phyloP scores from a whole-genome alignment of 2,888 invertebrate genomes.

The Trissoscelio sp. region DNA sequence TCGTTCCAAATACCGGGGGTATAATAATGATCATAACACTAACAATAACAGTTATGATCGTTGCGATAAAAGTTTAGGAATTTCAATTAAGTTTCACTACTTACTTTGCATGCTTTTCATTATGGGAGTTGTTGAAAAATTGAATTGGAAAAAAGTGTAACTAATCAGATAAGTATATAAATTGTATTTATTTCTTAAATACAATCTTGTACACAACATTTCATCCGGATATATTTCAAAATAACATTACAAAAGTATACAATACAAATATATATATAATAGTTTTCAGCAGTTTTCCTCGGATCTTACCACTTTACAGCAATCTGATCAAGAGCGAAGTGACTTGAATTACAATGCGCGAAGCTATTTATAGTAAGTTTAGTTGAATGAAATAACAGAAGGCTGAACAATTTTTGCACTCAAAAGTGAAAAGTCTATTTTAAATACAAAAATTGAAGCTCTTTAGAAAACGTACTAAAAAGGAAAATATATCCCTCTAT shows the following conservation, averaged over 20 bases:
- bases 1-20: background rate
- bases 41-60: conserved; percentile 21
- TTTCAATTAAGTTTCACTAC: background rate
- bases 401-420: background rate
- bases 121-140: no score
- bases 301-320: conserved; percentile 26
- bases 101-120: background rate
- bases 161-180: no score
- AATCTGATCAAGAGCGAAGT: conserved; percentile 34
- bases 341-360: conserved; percentile 40
- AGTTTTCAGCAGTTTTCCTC: conserved; percentile 25
- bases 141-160: no score
- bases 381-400: conserved; percentile 13
- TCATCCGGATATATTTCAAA: conserved; percentile 21
- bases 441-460: no score
- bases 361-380: conserved; percentile 27
- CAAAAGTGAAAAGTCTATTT: no score
- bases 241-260: conserved; percentile 23
- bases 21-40: conserved; percentile 19
- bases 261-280: conserved; percentile 20
- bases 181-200: background rate
- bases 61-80: background rate
- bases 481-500: no score
- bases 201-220: conserved; percentile 1
- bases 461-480: no score